phyloP scores from a whole-genome alignment of 2,113 vertebrate species.

The Perca fluviatilis region DNA sequence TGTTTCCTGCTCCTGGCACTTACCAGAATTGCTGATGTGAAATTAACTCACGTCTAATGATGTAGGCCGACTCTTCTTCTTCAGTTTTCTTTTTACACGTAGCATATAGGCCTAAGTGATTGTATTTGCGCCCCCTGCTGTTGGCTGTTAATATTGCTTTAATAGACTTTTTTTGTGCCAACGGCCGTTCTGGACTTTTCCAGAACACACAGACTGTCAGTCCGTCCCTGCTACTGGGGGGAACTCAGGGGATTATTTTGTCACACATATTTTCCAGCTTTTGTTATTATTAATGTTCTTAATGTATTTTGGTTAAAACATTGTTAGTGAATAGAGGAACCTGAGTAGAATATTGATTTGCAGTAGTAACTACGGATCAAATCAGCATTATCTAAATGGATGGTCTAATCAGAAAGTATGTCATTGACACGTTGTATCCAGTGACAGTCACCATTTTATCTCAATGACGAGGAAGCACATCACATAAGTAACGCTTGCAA shows the following conservation, averaged over 20 bases:
- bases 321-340: background rate
- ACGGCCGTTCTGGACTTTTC: no score
- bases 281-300: background rate
- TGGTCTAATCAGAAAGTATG: background rate
- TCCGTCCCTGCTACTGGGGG: no score
- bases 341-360: background rate
- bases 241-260: background rate
- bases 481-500: constrained; percentile 36
- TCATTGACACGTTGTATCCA: background rate
- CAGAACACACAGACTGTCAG: no score
- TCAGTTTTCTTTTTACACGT: no score
- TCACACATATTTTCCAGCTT: background rate
- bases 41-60: no score
- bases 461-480: background rate
- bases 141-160: no score
- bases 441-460: constrained; percentile 5
- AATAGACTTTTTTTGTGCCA: no score
- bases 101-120: no score
- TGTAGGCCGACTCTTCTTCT: no score
- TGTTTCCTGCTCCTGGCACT: no score
- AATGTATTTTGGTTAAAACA: background rate
- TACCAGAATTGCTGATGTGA: no score
- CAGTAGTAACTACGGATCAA: background rate
- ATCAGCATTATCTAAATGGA: background rate
- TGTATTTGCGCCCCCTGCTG: no score